Evolutionary conservation across 1,140 invertebrate genomes (phyloP).

Genomic region (Drosophila arizonae): DNA sequence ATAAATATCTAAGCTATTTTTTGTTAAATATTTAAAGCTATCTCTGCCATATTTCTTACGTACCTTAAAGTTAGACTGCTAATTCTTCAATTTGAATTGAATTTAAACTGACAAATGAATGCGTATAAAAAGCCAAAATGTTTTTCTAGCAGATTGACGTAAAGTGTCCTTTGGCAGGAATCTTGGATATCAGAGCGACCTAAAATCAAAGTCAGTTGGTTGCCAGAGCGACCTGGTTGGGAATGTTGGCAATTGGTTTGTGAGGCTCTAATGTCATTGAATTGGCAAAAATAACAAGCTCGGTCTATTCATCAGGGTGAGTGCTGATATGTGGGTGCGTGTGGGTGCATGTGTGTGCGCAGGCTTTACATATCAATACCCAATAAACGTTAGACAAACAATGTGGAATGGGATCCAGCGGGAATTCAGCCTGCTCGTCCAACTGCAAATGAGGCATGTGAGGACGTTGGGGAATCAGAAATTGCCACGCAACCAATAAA

Average conservation of each 20-base stretch:
- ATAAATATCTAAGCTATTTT: too few relatives aligned
- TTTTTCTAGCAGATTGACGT: slow-evolving; percentile 8
- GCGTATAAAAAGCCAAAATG: background rate
- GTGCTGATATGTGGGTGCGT: background rate
- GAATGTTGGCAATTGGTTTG: slow-evolving; percentile 35
- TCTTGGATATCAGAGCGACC: slow-evolving; percentile 15
- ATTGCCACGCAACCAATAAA: slow-evolving; percentile 65
- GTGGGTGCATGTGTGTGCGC: slow-evolving; percentile 1
- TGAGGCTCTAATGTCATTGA: slow-evolving; percentile 43
- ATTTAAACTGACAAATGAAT: background rate
- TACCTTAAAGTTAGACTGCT: too few relatives aligned
- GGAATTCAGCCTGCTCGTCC: background rate
- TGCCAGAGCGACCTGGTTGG: slow-evolving; percentile 38
- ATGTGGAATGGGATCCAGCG: slow-evolving; percentile 2
- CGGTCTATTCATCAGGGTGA: background rate
- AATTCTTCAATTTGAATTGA: too few relatives aligned
- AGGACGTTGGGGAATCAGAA: slow-evolving; percentile 4
- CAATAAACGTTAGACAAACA: slow-evolving; percentile 62
- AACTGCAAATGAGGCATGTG: slow-evolving; percentile 8
- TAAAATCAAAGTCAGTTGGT: slow-evolving; percentile 40
- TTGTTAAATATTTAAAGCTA: too few relatives aligned
- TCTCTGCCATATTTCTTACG: too few relatives aligned
- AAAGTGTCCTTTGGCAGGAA: slow-evolving; percentile 5
- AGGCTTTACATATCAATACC: slow-evolving; percentile 47
- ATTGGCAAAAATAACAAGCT: slow-evolving; percentile 57